Conservation (phyloP, 1,140 invertebrate species). For the Lerema accius region DNA sequence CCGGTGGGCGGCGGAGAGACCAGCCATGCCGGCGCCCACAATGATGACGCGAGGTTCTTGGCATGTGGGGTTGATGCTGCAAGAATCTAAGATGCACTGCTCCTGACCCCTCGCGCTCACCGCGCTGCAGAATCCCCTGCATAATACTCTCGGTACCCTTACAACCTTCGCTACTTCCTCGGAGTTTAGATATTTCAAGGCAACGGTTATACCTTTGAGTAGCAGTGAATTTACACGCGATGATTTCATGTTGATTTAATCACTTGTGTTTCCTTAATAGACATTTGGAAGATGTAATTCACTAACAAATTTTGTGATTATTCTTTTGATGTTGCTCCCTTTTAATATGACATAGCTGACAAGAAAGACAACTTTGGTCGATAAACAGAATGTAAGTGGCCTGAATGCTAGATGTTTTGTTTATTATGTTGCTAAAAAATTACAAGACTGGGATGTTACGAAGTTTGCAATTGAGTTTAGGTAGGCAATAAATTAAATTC, state of each 20-base stretch:
- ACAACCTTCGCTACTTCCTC: conserved; percentile 23
- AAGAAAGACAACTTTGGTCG: conserved; percentile 12
- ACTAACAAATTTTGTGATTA: conserved; percentile 54
- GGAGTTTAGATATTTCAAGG: conserved; percentile 36
- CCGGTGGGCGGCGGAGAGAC: conserved; percentile 88
- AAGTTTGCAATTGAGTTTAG: too few species aligned
- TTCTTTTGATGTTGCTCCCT: conserved; percentile 3
- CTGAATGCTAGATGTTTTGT: not conserved
- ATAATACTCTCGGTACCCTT: conserved; percentile 35
- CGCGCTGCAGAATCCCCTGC: conserved; percentile 46
- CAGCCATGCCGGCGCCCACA: conserved; percentile 89
- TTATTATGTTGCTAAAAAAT: too few species aligned
- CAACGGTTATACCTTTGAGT: conserved; percentile 33
- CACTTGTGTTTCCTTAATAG: conserved; percentile 23
- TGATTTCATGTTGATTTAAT: conserved; percentile 61
- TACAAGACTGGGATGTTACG: too few species aligned
- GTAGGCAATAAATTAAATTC: too few species aligned
- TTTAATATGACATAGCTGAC: conserved; percentile 22
- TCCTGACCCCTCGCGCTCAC: conserved; percentile 54
- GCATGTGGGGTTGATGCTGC: conserved; percentile 82
- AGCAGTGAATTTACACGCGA: conserved; percentile 54
- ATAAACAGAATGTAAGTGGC: not conserved
- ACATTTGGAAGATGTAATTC: conserved; percentile 40
- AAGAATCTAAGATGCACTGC: conserved; percentile 71
- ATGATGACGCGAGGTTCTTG: conserved; percentile 88